A percentile compares a stretch with the other conserved stretches of the same genome.
phyloP scores from a whole-genome alignment of 1,140 invertebrate species.

The Procambarus clarkii region DNA sequence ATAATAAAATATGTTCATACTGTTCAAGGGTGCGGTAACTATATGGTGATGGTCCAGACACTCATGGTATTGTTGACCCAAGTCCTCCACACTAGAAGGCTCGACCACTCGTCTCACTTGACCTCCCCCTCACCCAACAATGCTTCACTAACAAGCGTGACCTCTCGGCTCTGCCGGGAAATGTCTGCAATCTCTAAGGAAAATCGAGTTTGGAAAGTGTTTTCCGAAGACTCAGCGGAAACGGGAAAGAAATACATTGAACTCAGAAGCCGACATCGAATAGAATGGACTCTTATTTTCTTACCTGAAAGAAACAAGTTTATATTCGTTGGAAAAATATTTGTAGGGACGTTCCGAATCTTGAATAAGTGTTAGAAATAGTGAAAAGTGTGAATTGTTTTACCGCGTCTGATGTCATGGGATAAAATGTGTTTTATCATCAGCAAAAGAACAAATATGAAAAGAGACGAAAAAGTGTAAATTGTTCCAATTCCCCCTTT shows the following conservation, averaged over 20 bases:
- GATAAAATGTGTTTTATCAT: too few species aligned
- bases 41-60: too few species aligned
- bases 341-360: background rate
- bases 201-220: slow-evolving; percentile 14
- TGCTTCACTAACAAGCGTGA: slow-evolving; percentile 5
- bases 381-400: too few species aligned
- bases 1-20: too few species aligned
- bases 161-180: background rate
- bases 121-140: background rate
- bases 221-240: slow-evolving; percentile 10
- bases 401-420: too few species aligned
- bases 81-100: background rate
- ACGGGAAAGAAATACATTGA: slow-evolving; percentile 6
- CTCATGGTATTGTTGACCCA: background rate
- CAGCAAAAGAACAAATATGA: background rate
- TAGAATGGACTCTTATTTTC: slow-evolving; percentile 3
- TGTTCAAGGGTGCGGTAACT: too few species aligned
- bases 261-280: background rate
- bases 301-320: background rate
- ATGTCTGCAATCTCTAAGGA: slow-evolving; percentile 3
- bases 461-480: background rate
- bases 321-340: background rate
- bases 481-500: background rate
- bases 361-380: background rate
- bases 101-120: background rate